Evolutionary conservation across 2,888 invertebrate genomes (phyloP), one percentile per base, ranked within the genome.

Genomic region (Lasioglossum pauxillum): DNA sequence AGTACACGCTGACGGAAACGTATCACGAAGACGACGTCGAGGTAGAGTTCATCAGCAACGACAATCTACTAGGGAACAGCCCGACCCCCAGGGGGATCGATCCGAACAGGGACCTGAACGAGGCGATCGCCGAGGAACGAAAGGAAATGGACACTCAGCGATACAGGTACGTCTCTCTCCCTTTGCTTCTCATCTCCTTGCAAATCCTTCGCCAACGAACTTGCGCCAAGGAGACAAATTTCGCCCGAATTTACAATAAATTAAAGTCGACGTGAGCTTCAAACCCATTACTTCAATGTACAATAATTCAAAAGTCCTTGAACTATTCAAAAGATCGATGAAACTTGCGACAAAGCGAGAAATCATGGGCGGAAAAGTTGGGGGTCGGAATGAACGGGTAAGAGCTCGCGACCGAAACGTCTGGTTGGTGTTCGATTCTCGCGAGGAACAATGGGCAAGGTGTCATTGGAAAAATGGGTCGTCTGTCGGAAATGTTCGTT

Each of bases 1-100:
- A 98, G 95, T 98, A 98, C 96, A 98, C 98, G 95, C 96, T 98
- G 90, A 97, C 98, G 90, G 98, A 98, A 96, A 98, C 98, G 89
- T 98, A 98, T 95, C 98, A 98, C 96, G 98, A 98, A 95, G 98
- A 98, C 95, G 98, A 98, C 93, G 93, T 94, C 76, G 95, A 95
- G 90, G 94, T 95, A 91, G 94, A 95, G 91, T 95, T 95, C 90
- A 93, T 95, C 88, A 95, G 94, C 92, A 94, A 92, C 90, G 94
- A 94, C 79, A 94, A 93, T 91, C 93, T 93, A 87, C 91, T 86
- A 86, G 89, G 87, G 88, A 92, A 91, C 90, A 92, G 88, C 75
- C 91, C 93, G 75, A 93, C 94, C 83, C 94, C 95, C 64, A 96
- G 97, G 89, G 97, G 97, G 93, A 97, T 97, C 92, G 95, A 96